Evolutionary conservation across 2,888 invertebrate species (phyloP).

Genomic region (Parnassius orleans): DNA sequence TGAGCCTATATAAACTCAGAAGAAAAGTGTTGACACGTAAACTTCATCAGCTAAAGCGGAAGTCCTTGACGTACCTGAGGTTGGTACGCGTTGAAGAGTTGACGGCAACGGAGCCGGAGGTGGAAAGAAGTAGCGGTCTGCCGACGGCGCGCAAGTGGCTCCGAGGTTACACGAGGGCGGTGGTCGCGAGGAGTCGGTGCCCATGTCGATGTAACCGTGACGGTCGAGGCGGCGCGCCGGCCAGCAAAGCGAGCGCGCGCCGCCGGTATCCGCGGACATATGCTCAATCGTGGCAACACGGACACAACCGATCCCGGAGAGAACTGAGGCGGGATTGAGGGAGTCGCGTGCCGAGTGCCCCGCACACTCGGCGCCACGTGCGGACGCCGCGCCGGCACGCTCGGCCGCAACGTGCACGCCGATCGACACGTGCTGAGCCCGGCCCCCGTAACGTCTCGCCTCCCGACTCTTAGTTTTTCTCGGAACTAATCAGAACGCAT

Average conservation of each 20-base stretch:
- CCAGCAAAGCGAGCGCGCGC: conserved; percentile 52
- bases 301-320: conserved; percentile 67
- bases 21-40: too few relatives aligned
- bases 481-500: neutral
- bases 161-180: conserved; percentile 41
- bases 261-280: conserved; percentile 49
- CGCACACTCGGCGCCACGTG: conserved; percentile 43
- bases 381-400: conserved; percentile 60
- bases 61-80: conserved; percentile 7
- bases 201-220: conserved; percentile 81
- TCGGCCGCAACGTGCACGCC: conserved; percentile 57
- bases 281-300: conserved; percentile 52
- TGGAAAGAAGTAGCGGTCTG: conserved; percentile 15
- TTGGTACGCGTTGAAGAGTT: conserved; percentile 6
- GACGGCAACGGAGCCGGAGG: conserved; percentile 26
- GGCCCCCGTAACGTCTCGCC: conserved; percentile 27
- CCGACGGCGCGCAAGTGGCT: conserved; percentile 27
- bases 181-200: conserved; percentile 41
- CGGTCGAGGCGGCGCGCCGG: conserved; percentile 63
- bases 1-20: too few relatives aligned
- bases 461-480: conserved; percentile 1
- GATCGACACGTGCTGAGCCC: conserved; percentile 42
- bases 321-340: conserved; percentile 68
- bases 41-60: neutral
- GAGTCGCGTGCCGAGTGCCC: conserved; percentile 21